These are phyloP conservation scores for Drosophila bocki DNA, from an alignment of 1,140 invertebrate genomes.

Conservation along the genomic window DNA sequence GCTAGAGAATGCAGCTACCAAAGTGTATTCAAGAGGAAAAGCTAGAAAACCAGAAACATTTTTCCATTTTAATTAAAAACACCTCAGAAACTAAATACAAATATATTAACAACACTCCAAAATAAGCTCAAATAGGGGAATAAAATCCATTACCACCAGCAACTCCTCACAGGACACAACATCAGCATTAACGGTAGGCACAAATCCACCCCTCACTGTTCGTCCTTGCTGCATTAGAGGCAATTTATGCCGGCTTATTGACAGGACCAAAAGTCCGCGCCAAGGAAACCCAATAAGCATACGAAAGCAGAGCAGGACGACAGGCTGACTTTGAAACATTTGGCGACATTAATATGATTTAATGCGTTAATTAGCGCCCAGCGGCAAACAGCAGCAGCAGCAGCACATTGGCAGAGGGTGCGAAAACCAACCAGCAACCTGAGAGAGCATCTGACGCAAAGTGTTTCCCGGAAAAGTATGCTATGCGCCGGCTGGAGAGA, in stretches of 20 bases:
- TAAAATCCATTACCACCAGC: constrained; percentile 12
- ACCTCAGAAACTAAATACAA: neutral
- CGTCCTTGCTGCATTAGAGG: constrained; percentile 48
- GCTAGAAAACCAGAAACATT: neutral
- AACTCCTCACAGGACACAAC: neutral
- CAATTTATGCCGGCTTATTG: constrained; percentile 74
- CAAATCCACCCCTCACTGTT: constrained; percentile 1
- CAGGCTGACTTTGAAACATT: constrained; percentile 79
- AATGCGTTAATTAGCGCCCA: constrained; percentile 83
- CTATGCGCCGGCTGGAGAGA: constrained; percentile 47
- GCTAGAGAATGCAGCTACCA: neutral
- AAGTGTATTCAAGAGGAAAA: neutral
- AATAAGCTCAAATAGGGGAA: neutral
- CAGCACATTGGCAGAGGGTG: constrained; percentile 46
- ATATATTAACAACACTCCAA: neutral
- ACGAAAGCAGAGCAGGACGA: constrained; percentile 44
- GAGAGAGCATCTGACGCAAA: constrained; percentile 68
- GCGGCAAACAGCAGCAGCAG: constrained; percentile 30
- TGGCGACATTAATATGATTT: constrained; percentile 85
- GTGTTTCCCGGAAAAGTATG: constrained; percentile 72
- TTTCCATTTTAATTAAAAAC: neutral
- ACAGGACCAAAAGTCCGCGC: constrained; percentile 39
- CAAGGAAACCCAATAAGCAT: constrained; percentile 50
- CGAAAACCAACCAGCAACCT: constrained; percentile 64
- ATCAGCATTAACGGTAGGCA: neutral